A percentile compares a stretch with the other conserved stretches of the same genome.
These are phyloP conservation scores for Amblyjoppa fuscipennis DNA, from an alignment of 2,888 invertebrate species.

Conservation along the genomic window DNA sequence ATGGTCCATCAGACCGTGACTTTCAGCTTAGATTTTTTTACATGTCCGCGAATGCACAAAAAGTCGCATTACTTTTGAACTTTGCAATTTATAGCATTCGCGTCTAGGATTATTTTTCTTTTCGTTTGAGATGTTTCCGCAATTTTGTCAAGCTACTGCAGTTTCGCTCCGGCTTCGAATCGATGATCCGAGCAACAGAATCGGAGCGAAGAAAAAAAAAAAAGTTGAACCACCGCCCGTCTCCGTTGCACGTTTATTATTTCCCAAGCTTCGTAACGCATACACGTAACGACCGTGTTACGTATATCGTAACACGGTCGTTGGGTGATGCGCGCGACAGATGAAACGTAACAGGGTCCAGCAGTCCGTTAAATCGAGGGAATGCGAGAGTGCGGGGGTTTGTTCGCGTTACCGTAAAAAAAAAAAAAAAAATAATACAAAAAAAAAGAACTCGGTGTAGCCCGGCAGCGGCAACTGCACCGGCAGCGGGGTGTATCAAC, in stretches of 20 bases:
- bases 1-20: no score
- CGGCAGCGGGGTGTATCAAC: slow-evolving; percentile 22
- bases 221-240: slow-evolving; percentile 1
- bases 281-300: neutral
- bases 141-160: neutral
- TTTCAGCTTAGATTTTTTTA: no score
- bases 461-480: neutral
- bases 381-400: slow-evolving; percentile 8
- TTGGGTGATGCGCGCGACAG: slow-evolving; percentile 57
- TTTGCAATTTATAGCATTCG: no score
- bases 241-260: slow-evolving; percentile 41
- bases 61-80: no score
- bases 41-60: no score
- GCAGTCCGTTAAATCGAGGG: slow-evolving; percentile 66
- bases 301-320: slow-evolving; percentile 17
- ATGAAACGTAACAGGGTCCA: slow-evolving; percentile 68
- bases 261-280: slow-evolving; percentile 20
- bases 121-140: neutral
- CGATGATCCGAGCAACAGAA: neutral
- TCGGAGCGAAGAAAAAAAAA: neutral
- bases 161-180: neutral
- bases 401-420: slow-evolving; percentile 55
- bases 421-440: slow-evolving; percentile 20
- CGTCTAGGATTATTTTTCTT: neutral
- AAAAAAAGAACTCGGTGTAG: neutral